These are phyloP conservation scores for Netelia virgata DNA, from an alignment of 2,888 invertebrate species.

Conservation along the genomic window DNA sequence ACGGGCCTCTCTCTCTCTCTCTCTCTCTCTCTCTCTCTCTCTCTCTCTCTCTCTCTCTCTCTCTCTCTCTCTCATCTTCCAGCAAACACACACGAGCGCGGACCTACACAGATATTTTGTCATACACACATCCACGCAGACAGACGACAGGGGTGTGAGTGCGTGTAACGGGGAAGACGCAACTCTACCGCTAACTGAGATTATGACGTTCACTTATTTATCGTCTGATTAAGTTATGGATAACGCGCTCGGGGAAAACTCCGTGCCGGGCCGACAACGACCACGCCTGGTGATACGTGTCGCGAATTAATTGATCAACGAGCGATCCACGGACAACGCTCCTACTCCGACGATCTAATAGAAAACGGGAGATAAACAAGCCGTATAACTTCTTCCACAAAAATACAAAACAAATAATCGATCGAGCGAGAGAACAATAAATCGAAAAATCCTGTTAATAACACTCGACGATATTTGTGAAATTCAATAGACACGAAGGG, in stretches of 20 bases:
- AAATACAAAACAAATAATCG: no score
- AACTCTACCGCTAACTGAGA: constrained; percentile 72
- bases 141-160: not conserved
- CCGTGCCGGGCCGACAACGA: constrained; percentile 6
- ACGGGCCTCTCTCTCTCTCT: constrained; percentile 57
- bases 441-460: no score
- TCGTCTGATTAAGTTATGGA: constrained; percentile 78
- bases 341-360: no score
- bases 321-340: not conserved
- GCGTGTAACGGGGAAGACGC: constrained; percentile 66
- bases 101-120: not conserved
- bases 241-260: constrained; percentile 75
- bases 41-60: constrained; percentile 42
- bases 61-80: constrained; percentile 29
- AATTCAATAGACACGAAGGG: no score
- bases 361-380: no score
- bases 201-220: constrained; percentile 81
- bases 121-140: constrained; percentile 14
- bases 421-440: no score
- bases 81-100: constrained; percentile 14
- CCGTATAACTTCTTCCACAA: no score
- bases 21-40: constrained; percentile 26
- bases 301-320: constrained; percentile 56
- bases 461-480: no score
- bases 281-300: not conserved